Conservation (phyloP, 2,888 invertebrate genomes). For the Lutraria lutraria region DNA sequence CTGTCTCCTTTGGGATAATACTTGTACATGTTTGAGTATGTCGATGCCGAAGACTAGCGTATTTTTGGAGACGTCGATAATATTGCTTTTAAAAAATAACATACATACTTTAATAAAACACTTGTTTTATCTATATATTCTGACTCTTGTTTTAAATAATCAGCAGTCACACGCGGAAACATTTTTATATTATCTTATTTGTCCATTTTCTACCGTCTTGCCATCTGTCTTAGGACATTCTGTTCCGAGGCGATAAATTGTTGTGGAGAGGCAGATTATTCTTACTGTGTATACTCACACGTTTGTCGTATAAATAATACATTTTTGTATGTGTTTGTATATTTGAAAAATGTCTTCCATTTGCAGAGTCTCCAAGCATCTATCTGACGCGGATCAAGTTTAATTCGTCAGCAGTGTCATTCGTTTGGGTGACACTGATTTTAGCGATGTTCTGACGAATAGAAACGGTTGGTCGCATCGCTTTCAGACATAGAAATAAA, state of each 20-base stretch:
- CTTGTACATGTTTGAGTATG: too few relatives aligned
- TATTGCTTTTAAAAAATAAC: too few relatives aligned
- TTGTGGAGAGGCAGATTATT: not conserved
- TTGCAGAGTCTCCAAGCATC: constrained; percentile 33
- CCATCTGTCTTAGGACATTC: not conserved
- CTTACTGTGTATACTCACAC: not conserved
- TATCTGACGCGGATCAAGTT: constrained; percentile 27
- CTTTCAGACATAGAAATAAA: constrained; percentile 53
- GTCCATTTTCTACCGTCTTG: not conserved
- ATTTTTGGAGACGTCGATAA: too few relatives aligned
- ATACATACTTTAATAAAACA: not conserved
- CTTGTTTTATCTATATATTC: not conserved
- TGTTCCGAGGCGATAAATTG: not conserved
- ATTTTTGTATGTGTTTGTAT: constrained; percentile 29
- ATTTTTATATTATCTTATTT: not conserved
- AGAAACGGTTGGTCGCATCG: constrained; percentile 18
- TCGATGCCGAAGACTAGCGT: too few relatives aligned
- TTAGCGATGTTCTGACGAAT: constrained; percentile 27
- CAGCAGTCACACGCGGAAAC: not conserved
- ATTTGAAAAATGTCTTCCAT: constrained; percentile 33
- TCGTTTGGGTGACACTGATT: constrained; percentile 40
- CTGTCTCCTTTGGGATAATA: too few relatives aligned
- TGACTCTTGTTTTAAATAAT: not conserved
- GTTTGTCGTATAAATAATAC: constrained; percentile 13
- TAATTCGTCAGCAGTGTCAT: constrained; percentile 40